A percentile compares a stretch with the other conserved stretches of the same genome.
These are phyloP conservation scores for Leptoteleia sp. DNA, from an alignment of 1,140 invertebrate genomes.

Conservation along the genomic window DNA sequence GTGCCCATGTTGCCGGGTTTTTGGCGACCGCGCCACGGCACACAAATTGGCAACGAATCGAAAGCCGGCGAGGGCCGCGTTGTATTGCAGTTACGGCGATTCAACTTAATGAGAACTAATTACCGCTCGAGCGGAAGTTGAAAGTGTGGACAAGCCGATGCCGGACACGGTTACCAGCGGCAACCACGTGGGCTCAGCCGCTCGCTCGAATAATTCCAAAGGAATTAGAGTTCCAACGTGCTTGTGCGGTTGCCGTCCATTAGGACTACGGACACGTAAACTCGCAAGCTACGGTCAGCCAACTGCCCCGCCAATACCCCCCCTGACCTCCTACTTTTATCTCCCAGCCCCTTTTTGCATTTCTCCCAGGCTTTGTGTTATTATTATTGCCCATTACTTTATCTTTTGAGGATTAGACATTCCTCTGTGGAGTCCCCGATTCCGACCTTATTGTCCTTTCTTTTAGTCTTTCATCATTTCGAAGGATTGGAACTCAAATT, in stretches of 20 bases:
- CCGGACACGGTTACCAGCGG: conserved; percentile 57
- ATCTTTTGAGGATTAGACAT: conserved; percentile 16
- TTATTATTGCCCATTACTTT: conserved; percentile 33
- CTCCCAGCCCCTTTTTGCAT: conserved; percentile 24
- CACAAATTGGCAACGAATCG: conserved; percentile 59
- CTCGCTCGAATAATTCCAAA: conserved; percentile 68
- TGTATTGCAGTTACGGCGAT: conserved; percentile 49
- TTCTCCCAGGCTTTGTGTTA: conserved; percentile 16
- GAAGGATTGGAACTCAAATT: too few relatives aligned
- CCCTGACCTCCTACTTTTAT: conserved; percentile 5
- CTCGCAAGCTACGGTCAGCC: conserved; percentile 43
- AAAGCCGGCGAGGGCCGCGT: conserved; percentile 28
- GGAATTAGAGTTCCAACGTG: conserved; percentile 63
- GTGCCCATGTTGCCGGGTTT: conserved; percentile 70
- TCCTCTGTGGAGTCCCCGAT: neutral
- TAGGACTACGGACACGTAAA: conserved; percentile 51
- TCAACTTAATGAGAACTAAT: conserved; percentile 77
- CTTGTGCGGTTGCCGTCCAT: conserved; percentile 59
- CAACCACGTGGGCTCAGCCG: conserved; percentile 51
- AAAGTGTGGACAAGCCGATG: conserved; percentile 76
- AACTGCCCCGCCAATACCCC: neutral
- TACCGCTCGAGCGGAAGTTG: conserved; percentile 75
- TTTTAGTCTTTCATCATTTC: neutral
- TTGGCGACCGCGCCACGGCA: conserved; percentile 24
- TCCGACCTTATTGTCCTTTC: neutral